phyloP scores from a whole-genome alignment of 2,113 vertebrate species.

The Apteryx mantelli region DNA sequence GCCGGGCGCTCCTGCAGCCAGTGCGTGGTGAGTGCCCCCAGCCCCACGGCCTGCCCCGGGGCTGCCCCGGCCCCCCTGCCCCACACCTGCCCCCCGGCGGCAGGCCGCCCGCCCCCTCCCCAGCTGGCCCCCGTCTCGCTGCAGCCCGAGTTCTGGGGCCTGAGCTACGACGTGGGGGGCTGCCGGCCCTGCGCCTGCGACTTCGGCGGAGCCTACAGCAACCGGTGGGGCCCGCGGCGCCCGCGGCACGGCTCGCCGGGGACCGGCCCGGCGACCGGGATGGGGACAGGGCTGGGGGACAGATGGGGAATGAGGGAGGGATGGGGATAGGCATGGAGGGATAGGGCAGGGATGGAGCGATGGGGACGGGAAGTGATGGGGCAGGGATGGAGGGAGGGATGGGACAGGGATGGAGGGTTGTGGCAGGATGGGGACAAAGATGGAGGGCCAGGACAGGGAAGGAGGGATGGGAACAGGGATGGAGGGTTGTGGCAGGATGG shows the following conservation, averaged over 20 bases:
- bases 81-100: neutral
- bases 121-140: neutral
- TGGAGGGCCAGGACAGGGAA: too few species aligned
- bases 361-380: too few species aligned
- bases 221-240: slow-evolving; percentile 73
- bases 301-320: too few species aligned
- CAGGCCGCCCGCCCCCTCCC: too few species aligned
- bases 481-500: too few species aligned
- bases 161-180: slow-evolving; percentile 83
- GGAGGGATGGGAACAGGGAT: too few species aligned
- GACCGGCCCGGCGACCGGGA: neutral
- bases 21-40: slow-evolving; percentile 82
- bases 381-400: too few species aligned
- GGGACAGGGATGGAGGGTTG: too few species aligned
- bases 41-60: rapidly evolving
- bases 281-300: neutral
- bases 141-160: slow-evolving; percentile 88
- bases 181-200: slow-evolving; percentile 88
- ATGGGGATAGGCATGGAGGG: too few species aligned
- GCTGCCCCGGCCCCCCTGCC: neutral
- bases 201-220: slow-evolving; percentile 87
- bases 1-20: slow-evolving; percentile 84
- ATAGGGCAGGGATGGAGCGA: too few species aligned
- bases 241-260: neutral
- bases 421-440: too few species aligned